These are phyloP conservation scores for Ornithorhynchus anatinus DNA, from an alignment of 2,113 vertebrate genomes.

Conservation along the genomic window DNA sequence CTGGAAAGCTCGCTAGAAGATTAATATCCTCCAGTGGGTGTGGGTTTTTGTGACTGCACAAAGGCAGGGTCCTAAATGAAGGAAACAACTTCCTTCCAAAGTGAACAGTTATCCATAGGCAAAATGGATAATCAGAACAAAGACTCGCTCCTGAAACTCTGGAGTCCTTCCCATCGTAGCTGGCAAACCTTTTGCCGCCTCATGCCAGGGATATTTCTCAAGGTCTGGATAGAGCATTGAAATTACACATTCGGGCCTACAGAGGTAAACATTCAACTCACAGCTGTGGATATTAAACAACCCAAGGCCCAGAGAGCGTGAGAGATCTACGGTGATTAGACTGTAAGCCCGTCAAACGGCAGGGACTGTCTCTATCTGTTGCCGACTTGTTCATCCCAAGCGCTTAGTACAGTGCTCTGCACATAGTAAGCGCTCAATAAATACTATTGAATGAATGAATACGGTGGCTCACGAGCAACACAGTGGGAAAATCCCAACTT, in stretches of 20 bases:
- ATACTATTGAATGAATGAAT: too few relatives aligned
- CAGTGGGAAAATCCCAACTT: neutral
- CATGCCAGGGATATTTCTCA: neutral
- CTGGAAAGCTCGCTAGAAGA: neutral
- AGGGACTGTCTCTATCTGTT: too few relatives aligned
- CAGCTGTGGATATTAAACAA: neutral
- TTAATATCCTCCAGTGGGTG: neutral
- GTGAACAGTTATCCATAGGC: neutral
- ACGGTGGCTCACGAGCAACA: neutral
- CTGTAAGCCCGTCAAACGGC: too few relatives aligned
- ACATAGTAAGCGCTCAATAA: too few relatives aligned
- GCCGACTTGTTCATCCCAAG: too few relatives aligned
- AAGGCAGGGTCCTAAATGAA: slow-evolving; percentile 32
- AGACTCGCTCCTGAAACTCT: slow-evolving; percentile 4
- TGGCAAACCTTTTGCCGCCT: neutral
- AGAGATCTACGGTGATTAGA: neutral
- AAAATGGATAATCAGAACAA: slow-evolving; percentile 18
- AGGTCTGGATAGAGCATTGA: neutral
- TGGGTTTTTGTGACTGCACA: slow-evolving; percentile 4
- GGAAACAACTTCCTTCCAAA: slow-evolving; percentile 19
- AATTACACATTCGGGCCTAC: neutral
- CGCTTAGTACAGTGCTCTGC: too few relatives aligned
- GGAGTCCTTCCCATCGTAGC: neutral
- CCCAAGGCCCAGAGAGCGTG: fast-evolving
- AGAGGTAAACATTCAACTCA: neutral